Evolutionary conservation across 1,140 invertebrate species (phyloP), one percentile per base, ranked within the genome.

Genomic region (Drosophila seguyi): DNA sequence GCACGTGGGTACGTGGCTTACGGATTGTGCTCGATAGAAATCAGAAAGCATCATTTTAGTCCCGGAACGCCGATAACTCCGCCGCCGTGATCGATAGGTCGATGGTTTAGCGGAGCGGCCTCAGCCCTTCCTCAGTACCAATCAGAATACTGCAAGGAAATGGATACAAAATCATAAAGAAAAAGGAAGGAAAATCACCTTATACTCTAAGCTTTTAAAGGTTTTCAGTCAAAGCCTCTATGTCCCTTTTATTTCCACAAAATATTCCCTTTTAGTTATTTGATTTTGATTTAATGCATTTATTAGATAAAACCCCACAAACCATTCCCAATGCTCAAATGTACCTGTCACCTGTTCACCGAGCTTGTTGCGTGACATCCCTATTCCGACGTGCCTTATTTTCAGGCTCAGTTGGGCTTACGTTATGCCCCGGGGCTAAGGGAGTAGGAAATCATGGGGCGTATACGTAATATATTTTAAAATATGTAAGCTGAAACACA

Each of bases 1-100:
- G 84, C 85, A 90, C 80, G 80, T 77, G 58, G 75, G 44, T 78
- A 88, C 84, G 84, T 90, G 73, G 80, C 79, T 88, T 57, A 63
- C 66, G 56, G 72, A 61, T 68, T 75, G 60, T 69, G 73, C 41
- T 66, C 77, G 67, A 60, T 71, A 57, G 68, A 63, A 71, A 57
- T 75, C 80, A 69, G 80, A 68, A 84, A 88, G 38, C 84, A 84
- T 81, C 84, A 88, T 88, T 80, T 63, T 88, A 75, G 57, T 71
- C 58, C 36, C 59, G 29, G 22, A 42, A 29, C 16, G 34, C 20
- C 52, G 52, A 65, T 56, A 73, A 42, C 52, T 41, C 55, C 52
- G 39, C 61, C 48, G 65, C 65, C 20, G 36, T 67, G 63, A 68
- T 68, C 42, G 38, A 50, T 55, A 11, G 10, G 16, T 31, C 44